Percentiles rank a stretch among this genome's conserved stretches.
Evolutionary conservation across 1,140 invertebrate genomes (phyloP).

Genomic region (Tenebrio molitor): DNA sequence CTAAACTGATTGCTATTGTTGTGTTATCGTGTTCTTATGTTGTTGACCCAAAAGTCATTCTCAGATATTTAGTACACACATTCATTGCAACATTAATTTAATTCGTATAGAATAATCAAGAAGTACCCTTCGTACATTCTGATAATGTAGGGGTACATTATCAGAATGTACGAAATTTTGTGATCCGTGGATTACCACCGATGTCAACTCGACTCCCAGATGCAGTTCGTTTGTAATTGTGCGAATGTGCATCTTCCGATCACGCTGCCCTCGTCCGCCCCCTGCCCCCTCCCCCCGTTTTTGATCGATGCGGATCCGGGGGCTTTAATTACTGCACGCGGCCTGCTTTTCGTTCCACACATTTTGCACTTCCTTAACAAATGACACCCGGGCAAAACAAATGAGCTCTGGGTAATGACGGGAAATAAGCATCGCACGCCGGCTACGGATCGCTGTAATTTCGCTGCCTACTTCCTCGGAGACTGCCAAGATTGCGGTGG

Average conservation of each 20-base stretch:
- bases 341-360: slow-evolving; percentile 41
- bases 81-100: too few species aligned
- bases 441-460: slow-evolving; percentile 48
- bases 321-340: slow-evolving; percentile 37
- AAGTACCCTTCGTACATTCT: too few species aligned
- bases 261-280: background rate
- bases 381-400: slow-evolving; percentile 46
- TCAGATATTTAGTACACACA: too few species aligned
- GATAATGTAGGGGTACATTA: too few species aligned
- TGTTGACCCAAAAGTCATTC: too few species aligned
- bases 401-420: slow-evolving; percentile 47
- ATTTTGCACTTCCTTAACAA: slow-evolving; percentile 48
- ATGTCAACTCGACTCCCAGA: too few species aligned
- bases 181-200: too few species aligned
- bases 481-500: slow-evolving; percentile 50
- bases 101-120: too few species aligned
- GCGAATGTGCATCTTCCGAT: background rate
- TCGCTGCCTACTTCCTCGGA: slow-evolving; percentile 43
- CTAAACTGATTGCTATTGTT: too few species aligned
- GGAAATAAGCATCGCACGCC: slow-evolving; percentile 45
- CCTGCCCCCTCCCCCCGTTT: background rate
- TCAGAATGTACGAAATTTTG: too few species aligned
- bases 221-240: too few species aligned
- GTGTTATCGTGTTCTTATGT: too few species aligned
- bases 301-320: slow-evolving; percentile 34